phyloP scores from a whole-genome alignment of 2,888 invertebrate genomes.

The Ganaspis brasiliensis region DNA sequence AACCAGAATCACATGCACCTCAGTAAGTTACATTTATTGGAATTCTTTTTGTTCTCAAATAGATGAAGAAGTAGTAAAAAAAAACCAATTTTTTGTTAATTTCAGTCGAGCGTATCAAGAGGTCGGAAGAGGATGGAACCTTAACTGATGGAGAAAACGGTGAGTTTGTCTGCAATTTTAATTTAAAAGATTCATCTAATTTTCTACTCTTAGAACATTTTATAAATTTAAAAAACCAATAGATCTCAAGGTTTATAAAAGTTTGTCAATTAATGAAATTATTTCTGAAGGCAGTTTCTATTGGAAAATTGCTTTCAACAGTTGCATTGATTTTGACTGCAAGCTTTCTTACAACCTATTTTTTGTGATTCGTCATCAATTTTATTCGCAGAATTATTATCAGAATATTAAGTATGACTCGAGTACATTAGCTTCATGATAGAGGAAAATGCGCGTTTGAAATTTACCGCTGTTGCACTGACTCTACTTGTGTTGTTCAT shows the following conservation, averaged over 20 bases:
- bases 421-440: slow-evolving; percentile 42
- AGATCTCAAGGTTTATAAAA: background rate
- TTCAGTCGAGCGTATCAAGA: slow-evolving; percentile 79
- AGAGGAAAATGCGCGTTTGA: slow-evolving; percentile 42
- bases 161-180: slow-evolving; percentile 65
- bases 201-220: background rate
- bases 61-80: slow-evolving; percentile 2
- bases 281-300: background rate
- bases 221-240: background rate
- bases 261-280: background rate
- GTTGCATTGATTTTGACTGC: slow-evolving; percentile 19
- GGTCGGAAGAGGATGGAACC: slow-evolving; percentile 73
- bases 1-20: slow-evolving; percentile 70
- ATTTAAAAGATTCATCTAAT: background rate
- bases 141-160: slow-evolving; percentile 79
- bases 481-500: slow-evolving; percentile 41
- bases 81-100: slow-evolving; percentile 51
- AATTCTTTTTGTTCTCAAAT: background rate
- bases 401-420: slow-evolving; percentile 50
- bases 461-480: slow-evolving; percentile 55
- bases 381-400: slow-evolving; percentile 41
- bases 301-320: no score
- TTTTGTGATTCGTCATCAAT: slow-evolving; percentile 3
- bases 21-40: slow-evolving; percentile 63
- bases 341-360: slow-evolving; percentile 29